Base-by-base conservation (phyloP, 2,797 vertebrate genomes). In the Gobionotothen gibberifrons region DNA sequence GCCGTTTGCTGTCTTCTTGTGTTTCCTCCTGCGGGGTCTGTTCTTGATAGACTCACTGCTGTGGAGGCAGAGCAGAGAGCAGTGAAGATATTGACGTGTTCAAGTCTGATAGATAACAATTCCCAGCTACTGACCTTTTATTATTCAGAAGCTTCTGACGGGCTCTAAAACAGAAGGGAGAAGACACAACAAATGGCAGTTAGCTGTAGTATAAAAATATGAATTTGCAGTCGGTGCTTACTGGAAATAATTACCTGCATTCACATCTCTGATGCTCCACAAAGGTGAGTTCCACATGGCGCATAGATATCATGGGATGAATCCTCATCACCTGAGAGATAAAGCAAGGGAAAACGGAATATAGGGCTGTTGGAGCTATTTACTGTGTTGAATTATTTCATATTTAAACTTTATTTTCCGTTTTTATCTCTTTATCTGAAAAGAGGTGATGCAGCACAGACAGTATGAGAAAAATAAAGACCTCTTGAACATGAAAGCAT, bases 211-310 rank as follows among this genome's bases (percentile, higher is more conserved):
- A 22, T 17, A 14, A 14, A 22, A 43, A 16, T 36, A n/a, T 42
- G 9, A 21, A 8, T 10, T 26, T 46, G 29, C 8, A 76, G 67
- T 3, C 9, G 14, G 9, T 21, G 26, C 54, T 52, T 65, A 3
- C 15, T 13, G 43, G 7, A 16, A 21, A 29, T 3, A 62, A 19
- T 54, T 92, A 98, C 97, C 96, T 96, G 95, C 95, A 97, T 60
- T 94, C 93, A 55, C 97, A 97, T 52, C 29, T 64, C 71, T 89
- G 93, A 46, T 97, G 96, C 88, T 97, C 96, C 0, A 92, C 91
- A 88, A 98, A 98, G 0, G 84, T 86, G 83, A 97, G 86, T 56
- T 96, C 91, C 78, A 95, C 93, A 0, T 92, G 93, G 5, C 92
- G 84, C 17, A 79, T 78, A 19, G 63, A 84, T 9, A 79, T 62